These are phyloP conservation scores for Cyprinodon diabolis DNA, from an alignment of 2,797 vertebrate genomes.

Conservation along the genomic window DNA sequence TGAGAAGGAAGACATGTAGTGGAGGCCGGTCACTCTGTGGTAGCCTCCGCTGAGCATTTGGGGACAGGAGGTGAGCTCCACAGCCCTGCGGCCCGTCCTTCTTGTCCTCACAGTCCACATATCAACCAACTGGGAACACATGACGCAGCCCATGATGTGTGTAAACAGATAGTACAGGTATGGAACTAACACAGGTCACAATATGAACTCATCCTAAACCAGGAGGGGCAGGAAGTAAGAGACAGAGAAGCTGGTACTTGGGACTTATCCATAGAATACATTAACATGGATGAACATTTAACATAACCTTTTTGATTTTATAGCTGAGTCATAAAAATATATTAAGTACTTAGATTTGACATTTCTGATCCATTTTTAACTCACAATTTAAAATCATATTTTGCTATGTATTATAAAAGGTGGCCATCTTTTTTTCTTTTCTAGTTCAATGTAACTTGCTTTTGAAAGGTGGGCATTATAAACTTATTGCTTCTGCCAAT, in stretches of 20 bases:
- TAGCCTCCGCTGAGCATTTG: constrained; percentile 65
- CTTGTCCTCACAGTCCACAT: constrained; percentile 68
- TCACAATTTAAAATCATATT: no score
- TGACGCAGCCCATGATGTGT: constrained; percentile 67
- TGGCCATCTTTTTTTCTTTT: no score
- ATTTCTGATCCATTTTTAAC: neutral
- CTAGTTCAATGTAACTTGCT: no score
- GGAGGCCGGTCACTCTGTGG: constrained; percentile 71
- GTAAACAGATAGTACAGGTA: constrained; percentile 23
- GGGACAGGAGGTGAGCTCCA: constrained; percentile 71
- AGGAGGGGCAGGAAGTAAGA: neutral
- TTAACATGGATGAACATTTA: neutral
- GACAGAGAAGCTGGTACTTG: neutral
- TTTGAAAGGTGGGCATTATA: no score
- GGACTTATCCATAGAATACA: neutral
- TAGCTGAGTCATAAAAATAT: neutral
- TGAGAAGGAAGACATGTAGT: constrained; percentile 77
- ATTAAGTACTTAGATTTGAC: neutral
- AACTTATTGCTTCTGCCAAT: no score
- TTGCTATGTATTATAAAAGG: no score
- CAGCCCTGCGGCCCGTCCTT: constrained; percentile 50
- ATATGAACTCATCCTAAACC: constrained; percentile 7
- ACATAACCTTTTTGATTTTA: neutral
- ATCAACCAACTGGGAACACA: constrained; percentile 79
- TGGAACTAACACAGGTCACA: constrained; percentile 1